Conservation (phyloP, 1,140 invertebrate species). For the Psix sp. region DNA sequence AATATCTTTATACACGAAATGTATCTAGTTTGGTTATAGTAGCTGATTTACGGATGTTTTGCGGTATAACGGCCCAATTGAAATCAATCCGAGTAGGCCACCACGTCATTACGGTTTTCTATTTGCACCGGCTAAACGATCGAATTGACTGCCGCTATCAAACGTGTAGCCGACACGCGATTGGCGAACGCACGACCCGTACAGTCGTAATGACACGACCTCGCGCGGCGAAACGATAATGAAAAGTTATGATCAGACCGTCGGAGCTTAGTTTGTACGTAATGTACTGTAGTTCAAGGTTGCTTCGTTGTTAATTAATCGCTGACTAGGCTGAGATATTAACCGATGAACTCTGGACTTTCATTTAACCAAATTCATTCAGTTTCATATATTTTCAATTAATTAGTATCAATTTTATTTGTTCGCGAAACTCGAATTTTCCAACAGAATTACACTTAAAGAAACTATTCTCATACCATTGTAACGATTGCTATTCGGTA, state of each 20-base stretch:
- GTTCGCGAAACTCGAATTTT: no score
- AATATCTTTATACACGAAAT: no score
- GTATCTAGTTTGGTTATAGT: slow-evolving; percentile 4
- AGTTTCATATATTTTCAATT: no score
- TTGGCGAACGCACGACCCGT: slow-evolving; percentile 54
- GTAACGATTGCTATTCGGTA: no score
- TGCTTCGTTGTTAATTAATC: slow-evolving; percentile 45
- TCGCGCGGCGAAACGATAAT: slow-evolving; percentile 59
- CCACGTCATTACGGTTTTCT: slow-evolving; percentile 46
- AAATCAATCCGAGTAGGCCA: slow-evolving; percentile 32
- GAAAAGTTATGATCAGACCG: slow-evolving; percentile 56
- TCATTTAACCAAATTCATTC: no score
- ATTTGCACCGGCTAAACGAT: slow-evolving; percentile 31
- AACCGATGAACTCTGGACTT: no score
- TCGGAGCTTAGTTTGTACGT: slow-evolving; percentile 47
- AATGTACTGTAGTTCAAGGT: slow-evolving; percentile 57
- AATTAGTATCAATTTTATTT: no score
- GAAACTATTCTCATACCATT: no score
- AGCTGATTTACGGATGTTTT: slow-evolving; percentile 17
- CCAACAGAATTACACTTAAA: no score
- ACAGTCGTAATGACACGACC: slow-evolving; percentile 53
- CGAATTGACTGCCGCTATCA: slow-evolving; percentile 44
- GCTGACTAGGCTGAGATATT: slow-evolving; percentile 36
- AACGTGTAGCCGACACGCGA: slow-evolving; percentile 45
- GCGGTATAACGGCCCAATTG: slow-evolving; percentile 32